Evolutionary conservation across 2,113 vertebrate genomes (phyloP).

Genomic region (Dromas ardeola): DNA sequence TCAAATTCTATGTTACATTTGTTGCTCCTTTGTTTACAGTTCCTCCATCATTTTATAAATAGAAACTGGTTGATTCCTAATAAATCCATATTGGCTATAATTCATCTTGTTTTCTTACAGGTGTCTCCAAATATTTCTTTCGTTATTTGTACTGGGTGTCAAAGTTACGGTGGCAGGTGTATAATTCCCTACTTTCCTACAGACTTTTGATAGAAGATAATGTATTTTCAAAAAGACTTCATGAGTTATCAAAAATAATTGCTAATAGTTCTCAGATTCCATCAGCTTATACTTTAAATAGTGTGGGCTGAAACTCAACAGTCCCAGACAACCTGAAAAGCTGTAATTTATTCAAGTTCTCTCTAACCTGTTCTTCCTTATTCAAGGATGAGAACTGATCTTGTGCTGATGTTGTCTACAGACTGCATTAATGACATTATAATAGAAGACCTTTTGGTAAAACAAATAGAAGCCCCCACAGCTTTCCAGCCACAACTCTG

Average conservation of each 20-base stretch:
- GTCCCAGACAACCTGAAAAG: background rate
- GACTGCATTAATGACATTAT: background rate
- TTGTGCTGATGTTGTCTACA: background rate
- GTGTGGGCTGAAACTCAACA: background rate
- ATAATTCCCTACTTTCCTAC: background rate
- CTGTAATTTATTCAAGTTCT: background rate
- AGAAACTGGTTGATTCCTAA: background rate
- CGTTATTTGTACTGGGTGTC: background rate
- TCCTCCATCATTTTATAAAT: background rate
- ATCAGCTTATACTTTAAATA: background rate
- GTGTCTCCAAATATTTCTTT: background rate
- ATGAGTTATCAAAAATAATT: background rate
- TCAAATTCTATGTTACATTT: background rate
- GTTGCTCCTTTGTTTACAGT: background rate
- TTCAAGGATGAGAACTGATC: background rate
- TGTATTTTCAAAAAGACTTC: background rate
- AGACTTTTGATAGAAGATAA: background rate
- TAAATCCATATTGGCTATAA: background rate
- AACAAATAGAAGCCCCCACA: background rate
- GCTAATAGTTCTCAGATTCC: background rate
- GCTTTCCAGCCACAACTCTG: background rate
- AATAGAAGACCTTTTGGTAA: background rate
- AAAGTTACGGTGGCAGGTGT: background rate
- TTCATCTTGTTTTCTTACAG: background rate
- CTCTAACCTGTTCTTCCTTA: background rate